phyloP scores from a whole-genome alignment of 2,888 invertebrate genomes.

The Epicampocera succincta region DNA sequence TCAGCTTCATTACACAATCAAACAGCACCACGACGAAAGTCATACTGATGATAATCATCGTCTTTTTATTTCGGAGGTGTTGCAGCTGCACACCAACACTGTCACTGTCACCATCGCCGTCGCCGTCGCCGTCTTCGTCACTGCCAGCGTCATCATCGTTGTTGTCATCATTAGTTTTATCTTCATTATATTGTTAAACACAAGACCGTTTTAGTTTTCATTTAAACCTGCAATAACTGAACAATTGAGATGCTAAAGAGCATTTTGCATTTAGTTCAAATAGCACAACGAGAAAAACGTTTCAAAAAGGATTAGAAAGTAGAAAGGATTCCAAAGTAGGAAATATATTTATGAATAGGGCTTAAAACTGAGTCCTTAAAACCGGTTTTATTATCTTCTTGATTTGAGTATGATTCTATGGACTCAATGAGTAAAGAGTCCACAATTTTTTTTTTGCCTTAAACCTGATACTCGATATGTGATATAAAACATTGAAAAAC shows the following conservation, averaged over 20 bases:
- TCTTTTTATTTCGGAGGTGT: slow-evolving; percentile 15
- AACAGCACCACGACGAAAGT: slow-evolving; percentile 27
- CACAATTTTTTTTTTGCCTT: too few species aligned
- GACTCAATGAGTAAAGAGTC: too few species aligned
- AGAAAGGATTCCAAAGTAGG: too few species aligned
- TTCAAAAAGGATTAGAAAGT: too few species aligned
- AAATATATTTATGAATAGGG: too few species aligned
- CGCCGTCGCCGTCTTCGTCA: too few species aligned
- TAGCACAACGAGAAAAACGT: too few species aligned
- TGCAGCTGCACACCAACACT: neutral
- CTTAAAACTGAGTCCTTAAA: too few species aligned
- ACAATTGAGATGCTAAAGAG: slow-evolving; percentile 23
- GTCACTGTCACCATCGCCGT: neutral
- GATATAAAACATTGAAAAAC: too few species aligned
- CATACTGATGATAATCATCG: slow-evolving; percentile 21
- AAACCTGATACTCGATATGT: too few species aligned
- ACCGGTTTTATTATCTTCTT: too few species aligned
- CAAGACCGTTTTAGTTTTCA: slow-evolving; percentile 51
- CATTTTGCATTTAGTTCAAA: slow-evolving; percentile 8
- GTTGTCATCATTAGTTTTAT: slow-evolving; percentile 10
- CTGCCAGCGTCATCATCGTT: neutral
- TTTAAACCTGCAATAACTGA: slow-evolving; percentile 35
- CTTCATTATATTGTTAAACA: slow-evolving; percentile 24
- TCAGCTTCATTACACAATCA: slow-evolving; percentile 70
- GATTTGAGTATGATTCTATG: too few species aligned